Conservation (phyloP, 2,113 vertebrate species). For the Edolisoma coerulescens region DNA sequence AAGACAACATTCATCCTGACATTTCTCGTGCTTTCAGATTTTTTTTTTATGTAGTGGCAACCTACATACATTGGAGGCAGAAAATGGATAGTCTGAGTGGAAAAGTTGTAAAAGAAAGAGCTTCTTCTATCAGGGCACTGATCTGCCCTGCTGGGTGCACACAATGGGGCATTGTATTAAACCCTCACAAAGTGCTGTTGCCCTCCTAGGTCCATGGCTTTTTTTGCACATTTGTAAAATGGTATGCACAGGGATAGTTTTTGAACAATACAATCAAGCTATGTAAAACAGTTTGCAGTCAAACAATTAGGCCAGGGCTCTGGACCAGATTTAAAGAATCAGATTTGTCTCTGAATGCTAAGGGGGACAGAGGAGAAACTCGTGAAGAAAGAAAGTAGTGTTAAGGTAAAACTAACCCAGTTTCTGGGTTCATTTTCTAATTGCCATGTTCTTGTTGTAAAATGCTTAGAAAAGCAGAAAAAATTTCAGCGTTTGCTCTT, state of each 20-base stretch:
- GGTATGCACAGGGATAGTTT: too few species aligned
- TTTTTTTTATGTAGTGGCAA: neutral
- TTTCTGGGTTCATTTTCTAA: neutral
- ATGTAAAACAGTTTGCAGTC: neutral
- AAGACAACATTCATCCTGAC: neutral
- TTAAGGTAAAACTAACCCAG: neutral
- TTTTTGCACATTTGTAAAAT: neutral
- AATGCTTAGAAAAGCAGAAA: conserved; percentile 5
- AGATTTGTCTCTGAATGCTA: neutral
- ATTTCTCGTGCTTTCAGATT: neutral
- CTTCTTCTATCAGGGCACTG: neutral
- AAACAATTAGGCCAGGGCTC: neutral
- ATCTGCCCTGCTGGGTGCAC: neutral
- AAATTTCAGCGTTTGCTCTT: neutral
- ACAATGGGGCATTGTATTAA: neutral
- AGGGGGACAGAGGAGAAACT: neutral
- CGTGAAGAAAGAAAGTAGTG: neutral
- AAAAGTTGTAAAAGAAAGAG: neutral
- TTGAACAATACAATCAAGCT: neutral
- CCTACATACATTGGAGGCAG: neutral
- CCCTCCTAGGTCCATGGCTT: neutral
- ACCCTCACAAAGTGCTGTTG: neutral
- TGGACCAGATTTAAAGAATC: neutral
- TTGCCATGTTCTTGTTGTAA: neutral
- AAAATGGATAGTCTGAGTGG: neutral